Percentiles rank a stretch among this genome's conserved stretches.
These are phyloP conservation scores for Spermophilus dauricus DNA, from an alignment of 2,113 vertebrate genomes.

Conservation along the genomic window DNA sequence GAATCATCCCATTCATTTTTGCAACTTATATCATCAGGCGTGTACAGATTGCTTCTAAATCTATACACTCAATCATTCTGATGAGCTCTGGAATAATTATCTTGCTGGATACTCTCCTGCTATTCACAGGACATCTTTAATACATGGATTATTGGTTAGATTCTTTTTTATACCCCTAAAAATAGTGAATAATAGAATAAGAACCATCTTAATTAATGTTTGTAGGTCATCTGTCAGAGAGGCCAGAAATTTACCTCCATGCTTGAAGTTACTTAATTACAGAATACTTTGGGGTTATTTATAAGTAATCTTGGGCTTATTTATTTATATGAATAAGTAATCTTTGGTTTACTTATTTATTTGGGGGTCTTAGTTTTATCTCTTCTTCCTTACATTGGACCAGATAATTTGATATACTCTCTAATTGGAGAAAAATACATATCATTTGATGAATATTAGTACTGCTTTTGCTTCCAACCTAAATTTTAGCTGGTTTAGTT, in stretches of 20 bases:
- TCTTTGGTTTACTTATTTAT: neutral
- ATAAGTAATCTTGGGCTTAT: neutral
- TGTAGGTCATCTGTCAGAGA: slow-evolving; percentile 6
- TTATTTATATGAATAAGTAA: neutral
- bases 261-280: slow-evolving; percentile 25
- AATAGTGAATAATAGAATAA: neutral
- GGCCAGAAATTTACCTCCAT: neutral
- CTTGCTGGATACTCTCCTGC: neutral
- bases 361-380: neutral
- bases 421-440: neutral
- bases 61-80: neutral
- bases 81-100: neutral
- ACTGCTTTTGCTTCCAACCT: neutral
- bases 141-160: neutral
- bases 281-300: neutral
- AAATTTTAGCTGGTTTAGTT: neutral
- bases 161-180: neutral
- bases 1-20: neutral
- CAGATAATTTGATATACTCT: slow-evolving; percentile 40
- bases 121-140: neutral
- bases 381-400: neutral
- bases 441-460: neutral
- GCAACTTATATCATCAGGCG: neutral
- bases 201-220: slow-evolving; percentile 10
- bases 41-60: neutral